Conservation (phyloP, 2,888 invertebrate genomes). For the Beris morrisii region DNA sequence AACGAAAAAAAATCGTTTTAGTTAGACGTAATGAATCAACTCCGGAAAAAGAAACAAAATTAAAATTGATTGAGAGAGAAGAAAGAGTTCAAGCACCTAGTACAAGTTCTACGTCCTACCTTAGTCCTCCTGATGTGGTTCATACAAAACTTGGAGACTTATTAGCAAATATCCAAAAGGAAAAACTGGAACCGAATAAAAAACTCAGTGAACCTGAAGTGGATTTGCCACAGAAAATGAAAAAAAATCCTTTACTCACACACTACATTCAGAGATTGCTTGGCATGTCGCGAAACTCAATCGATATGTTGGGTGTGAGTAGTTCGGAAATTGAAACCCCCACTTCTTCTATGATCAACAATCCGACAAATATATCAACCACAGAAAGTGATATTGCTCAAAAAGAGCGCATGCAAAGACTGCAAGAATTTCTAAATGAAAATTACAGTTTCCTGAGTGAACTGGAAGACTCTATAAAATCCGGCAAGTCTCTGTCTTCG, state of each 20-base stretch:
- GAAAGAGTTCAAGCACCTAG: constrained; percentile 25
- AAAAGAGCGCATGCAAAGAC: constrained; percentile 45
- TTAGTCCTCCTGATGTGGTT: constrained; percentile 45
- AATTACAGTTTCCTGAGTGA: constrained; percentile 52
- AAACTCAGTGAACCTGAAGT: constrained; percentile 1
- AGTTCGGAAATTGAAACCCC: constrained; percentile 59
- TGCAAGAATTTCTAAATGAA: constrained; percentile 50
- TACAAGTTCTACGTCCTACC: constrained; percentile 50
- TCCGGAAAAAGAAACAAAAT: constrained; percentile 34
- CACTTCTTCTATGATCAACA: constrained; percentile 56
- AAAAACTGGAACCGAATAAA: background rate
- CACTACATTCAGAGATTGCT: constrained; percentile 59
- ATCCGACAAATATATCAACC: constrained; percentile 49
- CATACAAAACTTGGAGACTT: constrained; percentile 25
- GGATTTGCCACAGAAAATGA: background rate
- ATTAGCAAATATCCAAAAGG: background rate
- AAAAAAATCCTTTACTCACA: constrained; percentile 52
- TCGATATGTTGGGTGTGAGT: constrained; percentile 58
- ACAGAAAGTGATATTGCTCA: constrained; percentile 39
- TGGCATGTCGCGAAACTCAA: constrained; percentile 58
- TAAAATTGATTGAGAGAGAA: background rate
- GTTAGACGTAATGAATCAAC: constrained; percentile 38
- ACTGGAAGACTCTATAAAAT: constrained; percentile 48
- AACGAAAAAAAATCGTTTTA: constrained; percentile 16
- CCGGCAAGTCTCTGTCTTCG: constrained; percentile 33